Base-by-base conservation (phyloP, 1,140 invertebrate genomes). In the Zaprionus africanus region DNA sequence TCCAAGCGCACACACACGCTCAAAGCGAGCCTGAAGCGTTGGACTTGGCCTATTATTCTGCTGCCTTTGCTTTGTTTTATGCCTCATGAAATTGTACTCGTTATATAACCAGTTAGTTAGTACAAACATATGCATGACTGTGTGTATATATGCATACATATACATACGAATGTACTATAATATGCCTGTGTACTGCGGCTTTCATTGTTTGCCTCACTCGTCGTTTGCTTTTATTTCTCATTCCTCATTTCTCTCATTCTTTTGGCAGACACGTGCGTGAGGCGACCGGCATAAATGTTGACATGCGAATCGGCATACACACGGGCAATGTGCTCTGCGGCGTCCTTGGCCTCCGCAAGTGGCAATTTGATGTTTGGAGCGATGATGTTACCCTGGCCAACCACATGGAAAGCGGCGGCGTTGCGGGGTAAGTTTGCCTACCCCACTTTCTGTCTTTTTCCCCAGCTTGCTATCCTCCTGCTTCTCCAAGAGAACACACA, bases 361-460 rank as follows among this genome's bases (percentile, higher is more conserved):
- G 98, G 98, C 98, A 99, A 94, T 99, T 98, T 93, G 98, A 99
- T 93, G 98, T 99, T 41, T 99, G 98, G 98, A 98, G 97, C 80
- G 97, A 99, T 94, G 98, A 99, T 93, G 98, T 99, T 86, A 99
- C 98, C 19, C 94, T 99, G 5, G 99, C 99, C 57, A 99, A 99
- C 94, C 97, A 98, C 88, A 99, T 99, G 98, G 99, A 99, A 93
- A 97, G 98, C 49, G 97, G 97, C 15, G 98, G 98, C 59, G 95
- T 98, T 56, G 97, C 98, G 11, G 98, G 98, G 98, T 99, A 93
- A 95, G 95, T 93, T 62, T 26, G n/a, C 36, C 0, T 59, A n/a
- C 38, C 15, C 5, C 38, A n/a, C 38, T n/a, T 2, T 5, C 1
- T 24, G 12, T 22, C 22, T 9, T 34, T 62, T 26, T 13, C 15